Conservation (phyloP, 2,888 invertebrate genomes). For the Phytoseiulus persimilis region DNA sequence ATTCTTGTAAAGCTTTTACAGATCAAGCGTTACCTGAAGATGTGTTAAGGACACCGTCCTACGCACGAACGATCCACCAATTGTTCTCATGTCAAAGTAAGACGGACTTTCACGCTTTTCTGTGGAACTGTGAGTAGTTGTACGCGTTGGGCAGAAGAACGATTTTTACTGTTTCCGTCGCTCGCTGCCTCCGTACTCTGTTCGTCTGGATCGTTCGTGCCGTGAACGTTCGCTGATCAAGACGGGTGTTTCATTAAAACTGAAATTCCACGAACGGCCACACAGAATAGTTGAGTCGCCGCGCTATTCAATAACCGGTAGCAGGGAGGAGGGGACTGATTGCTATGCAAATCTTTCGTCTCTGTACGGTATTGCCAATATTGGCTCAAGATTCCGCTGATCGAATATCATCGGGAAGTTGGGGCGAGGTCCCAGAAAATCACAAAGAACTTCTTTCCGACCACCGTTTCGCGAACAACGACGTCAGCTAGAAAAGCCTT, state of each 20-base stretch:
- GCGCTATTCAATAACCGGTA: not conserved
- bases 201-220: not conserved
- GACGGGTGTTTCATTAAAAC: not conserved
- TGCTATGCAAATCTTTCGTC: not conserved
- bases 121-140: not conserved
- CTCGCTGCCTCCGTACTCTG: not conserved
- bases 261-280: not conserved
- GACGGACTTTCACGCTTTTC: not conserved
- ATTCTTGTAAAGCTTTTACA: not conserved
- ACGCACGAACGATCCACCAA: not conserved
- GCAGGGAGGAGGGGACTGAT: not conserved
- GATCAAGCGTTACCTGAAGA: not conserved
- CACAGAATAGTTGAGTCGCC: not conserved
- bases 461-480: not conserved
- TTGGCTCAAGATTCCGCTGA: conserved; percentile 5
- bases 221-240: not conserved
- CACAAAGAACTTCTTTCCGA: not conserved
- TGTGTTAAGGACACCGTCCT: not conserved
- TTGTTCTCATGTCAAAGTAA: not conserved
- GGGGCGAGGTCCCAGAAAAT: not conserved
- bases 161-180: not conserved
- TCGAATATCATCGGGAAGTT: not conserved
- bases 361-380: not conserved
- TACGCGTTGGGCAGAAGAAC: not conserved
- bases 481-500: not conserved